Percentiles rank a stretch among this genome's conserved stretches.
These are phyloP conservation scores for Rallus limicola DNA, from an alignment of 2,113 vertebrate genomes.

Conservation along the genomic window DNA sequence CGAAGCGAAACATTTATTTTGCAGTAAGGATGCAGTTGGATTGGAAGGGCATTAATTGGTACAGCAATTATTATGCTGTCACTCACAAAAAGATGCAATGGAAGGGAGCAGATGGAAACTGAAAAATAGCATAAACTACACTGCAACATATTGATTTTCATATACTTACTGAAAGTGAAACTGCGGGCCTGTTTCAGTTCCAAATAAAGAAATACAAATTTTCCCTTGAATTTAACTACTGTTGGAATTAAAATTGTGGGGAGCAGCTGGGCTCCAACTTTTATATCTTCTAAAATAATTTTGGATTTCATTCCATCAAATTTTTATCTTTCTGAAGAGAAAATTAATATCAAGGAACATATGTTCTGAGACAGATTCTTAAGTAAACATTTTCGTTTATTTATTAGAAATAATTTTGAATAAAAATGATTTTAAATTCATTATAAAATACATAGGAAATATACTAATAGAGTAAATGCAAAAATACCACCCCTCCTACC, in stretches of 20 bases:
- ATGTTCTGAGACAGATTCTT: not conserved
- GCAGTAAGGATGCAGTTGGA: constrained; percentile 32
- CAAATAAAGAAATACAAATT: constrained; percentile 20
- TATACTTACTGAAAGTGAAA: constrained; percentile 36
- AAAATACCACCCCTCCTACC: accelerated
- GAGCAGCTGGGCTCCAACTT: not conserved
- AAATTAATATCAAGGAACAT: not conserved
- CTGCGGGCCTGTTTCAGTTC: not conserved
- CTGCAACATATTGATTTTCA: constrained; percentile 32
- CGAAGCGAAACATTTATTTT: constrained; percentile 60
- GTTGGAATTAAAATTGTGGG: not conserved
- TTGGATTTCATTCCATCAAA: not conserved
- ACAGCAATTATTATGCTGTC: constrained; percentile 44
- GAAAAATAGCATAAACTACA: constrained; percentile 41
- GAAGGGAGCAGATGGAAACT: constrained; percentile 55
- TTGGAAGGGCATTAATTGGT: constrained; percentile 53
- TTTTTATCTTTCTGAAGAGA: not conserved
- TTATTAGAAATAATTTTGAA: not conserved
- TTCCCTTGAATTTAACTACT: not conserved
- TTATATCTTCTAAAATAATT: not conserved
- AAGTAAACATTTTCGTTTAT: not conserved
- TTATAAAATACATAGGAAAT: not conserved
- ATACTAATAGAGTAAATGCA: not conserved
- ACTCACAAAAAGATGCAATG: constrained; percentile 36
- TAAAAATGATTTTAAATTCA: not conserved